Evolutionary conservation across 2,797 vertebrate species (phyloP).

Genomic region (Lepus oiostolus): DNA sequence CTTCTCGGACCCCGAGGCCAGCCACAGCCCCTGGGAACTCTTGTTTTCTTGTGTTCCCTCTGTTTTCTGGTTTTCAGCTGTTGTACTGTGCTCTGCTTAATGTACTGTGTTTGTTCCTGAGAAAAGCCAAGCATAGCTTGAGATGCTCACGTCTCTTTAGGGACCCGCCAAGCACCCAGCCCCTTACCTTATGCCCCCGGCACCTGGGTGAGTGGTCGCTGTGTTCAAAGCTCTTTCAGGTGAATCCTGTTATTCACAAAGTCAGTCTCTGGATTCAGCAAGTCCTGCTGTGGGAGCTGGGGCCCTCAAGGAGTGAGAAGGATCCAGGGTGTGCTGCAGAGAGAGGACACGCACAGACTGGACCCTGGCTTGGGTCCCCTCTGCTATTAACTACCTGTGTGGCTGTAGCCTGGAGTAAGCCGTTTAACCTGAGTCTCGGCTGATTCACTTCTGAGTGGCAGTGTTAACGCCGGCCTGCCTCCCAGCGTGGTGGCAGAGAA

Average conservation of each 20-base stretch:
- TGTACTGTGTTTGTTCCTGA: constrained; percentile 9
- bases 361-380: background rate
- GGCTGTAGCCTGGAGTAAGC: background rate
- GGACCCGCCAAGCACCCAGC: background rate
- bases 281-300: background rate
- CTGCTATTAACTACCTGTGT: background rate
- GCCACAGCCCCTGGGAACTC: background rate
- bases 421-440: background rate
- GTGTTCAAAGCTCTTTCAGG: background rate
- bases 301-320: background rate
- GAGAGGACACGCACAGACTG: background rate
- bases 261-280: background rate
- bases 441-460: background rate
- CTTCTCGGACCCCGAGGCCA: background rate
- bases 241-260: constrained; percentile 32
- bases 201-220: background rate
- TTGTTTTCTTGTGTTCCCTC: background rate
- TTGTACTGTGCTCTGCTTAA: background rate
- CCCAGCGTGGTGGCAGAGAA: background rate
- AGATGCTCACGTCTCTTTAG: background rate
- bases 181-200: background rate
- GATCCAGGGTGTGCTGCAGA: background rate
- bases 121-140: background rate
- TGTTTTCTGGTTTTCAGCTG: background rate
- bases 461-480: background rate